Evolutionary conservation across 2,888 invertebrate species (phyloP).

Genomic region (Pyrocoelia pectoralis): DNA sequence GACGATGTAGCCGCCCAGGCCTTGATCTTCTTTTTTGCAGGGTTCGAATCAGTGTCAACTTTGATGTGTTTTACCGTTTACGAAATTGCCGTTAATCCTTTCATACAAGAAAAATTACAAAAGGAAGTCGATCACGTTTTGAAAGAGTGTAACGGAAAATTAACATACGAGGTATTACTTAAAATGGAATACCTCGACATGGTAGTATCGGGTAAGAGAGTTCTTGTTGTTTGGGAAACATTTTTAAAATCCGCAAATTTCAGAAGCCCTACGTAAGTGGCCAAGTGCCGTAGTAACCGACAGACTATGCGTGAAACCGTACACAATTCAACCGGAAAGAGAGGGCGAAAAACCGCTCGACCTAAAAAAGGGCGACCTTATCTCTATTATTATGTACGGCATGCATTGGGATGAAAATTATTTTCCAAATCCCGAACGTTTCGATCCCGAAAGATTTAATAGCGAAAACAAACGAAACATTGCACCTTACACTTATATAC

Average conservation of each 20-base stretch:
- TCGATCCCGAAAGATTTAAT: slow-evolving; percentile 59
- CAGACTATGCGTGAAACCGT: slow-evolving; percentile 42
- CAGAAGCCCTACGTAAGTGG: slow-evolving; percentile 49
- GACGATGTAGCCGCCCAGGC: slow-evolving; percentile 61
- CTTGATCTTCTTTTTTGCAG: slow-evolving; percentile 58
- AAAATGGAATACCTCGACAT: slow-evolving; percentile 67
- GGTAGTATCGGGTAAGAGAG: slow-evolving; percentile 61
- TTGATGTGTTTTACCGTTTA: slow-evolving; percentile 62
- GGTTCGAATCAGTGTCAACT: slow-evolving; percentile 61
- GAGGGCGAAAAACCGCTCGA: neutral
- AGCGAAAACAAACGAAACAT: slow-evolving; percentile 62
- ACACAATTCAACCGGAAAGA: slow-evolving; percentile 42
- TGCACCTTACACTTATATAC: slow-evolving; percentile 53
- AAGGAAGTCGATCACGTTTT: slow-evolving; percentile 59
- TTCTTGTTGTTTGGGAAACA: no score
- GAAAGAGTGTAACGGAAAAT: slow-evolving; percentile 46
- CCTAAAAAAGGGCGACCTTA: slow-evolving; percentile 32
- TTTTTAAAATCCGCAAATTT: slow-evolving; percentile 39
- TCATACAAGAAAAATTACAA: slow-evolving; percentile 63
- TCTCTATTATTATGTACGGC: slow-evolving; percentile 35
- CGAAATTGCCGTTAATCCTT: slow-evolving; percentile 66
- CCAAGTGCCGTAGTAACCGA: slow-evolving; percentile 42
- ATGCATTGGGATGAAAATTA: slow-evolving; percentile 48
- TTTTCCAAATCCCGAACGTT: slow-evolving; percentile 49
- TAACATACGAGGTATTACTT: slow-evolving; percentile 63